Evolutionary conservation across 2,888 invertebrate species (phyloP).

Genomic region (Campoletis raptor): DNA sequence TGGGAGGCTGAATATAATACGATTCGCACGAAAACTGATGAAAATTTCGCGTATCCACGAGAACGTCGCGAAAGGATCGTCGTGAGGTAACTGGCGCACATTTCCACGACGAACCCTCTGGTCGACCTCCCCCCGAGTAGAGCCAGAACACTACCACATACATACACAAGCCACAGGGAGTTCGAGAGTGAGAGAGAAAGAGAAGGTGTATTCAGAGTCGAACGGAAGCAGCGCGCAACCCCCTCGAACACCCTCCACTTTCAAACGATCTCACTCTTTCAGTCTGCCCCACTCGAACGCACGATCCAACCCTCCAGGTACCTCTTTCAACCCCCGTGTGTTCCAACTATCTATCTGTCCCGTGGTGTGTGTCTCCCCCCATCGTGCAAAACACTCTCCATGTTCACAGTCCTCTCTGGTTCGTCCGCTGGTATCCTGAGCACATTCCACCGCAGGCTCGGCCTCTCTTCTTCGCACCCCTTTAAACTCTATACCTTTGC

Average conservation of each 20-base stretch:
- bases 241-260: conserved; percentile 65
- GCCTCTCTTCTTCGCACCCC: neutral
- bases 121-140: conserved; percentile 48
- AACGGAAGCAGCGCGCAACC: conserved; percentile 79
- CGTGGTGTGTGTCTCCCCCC: conserved; percentile 10
- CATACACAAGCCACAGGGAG: conserved; percentile 16
- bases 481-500: neutral
- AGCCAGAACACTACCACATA: conserved; percentile 36
- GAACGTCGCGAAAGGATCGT: conserved; percentile 81
- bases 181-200: neutral
- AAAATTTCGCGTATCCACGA: conserved; percentile 40
- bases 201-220: conserved; percentile 72
- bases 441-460: neutral
- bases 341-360: conserved; percentile 22
- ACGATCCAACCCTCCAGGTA: conserved; percentile 17
- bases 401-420: conserved; percentile 22
- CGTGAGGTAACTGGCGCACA: conserved; percentile 83
- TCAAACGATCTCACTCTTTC: conserved; percentile 36
- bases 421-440: conserved; percentile 33
- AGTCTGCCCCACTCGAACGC: conserved; percentile 57
- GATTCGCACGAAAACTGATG: neutral
- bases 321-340: conserved; percentile 45
- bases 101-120: conserved; percentile 59
- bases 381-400: conserved; percentile 11
- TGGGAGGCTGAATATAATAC: neutral